phyloP scores from a whole-genome alignment of 2,888 invertebrate genomes.

The Drosophila conformis region DNA sequence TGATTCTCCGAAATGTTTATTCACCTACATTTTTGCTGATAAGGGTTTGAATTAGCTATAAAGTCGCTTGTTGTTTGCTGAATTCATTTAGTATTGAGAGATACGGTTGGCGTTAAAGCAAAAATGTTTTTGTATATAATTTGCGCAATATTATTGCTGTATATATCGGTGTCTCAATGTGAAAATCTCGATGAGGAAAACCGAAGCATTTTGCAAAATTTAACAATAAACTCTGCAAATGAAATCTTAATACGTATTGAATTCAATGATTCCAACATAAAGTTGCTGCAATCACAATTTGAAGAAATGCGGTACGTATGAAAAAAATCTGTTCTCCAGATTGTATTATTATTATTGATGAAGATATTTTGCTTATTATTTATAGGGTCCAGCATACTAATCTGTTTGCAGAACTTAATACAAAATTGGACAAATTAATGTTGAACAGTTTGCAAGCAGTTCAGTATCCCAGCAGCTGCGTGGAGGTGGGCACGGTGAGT shows the following conservation, averaged over 20 bases:
- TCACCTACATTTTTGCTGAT: constrained; percentile 14
- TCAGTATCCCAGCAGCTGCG: constrained; percentile 58
- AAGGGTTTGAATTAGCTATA: constrained; percentile 13
- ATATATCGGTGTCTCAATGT: neutral
- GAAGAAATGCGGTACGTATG: constrained; percentile 29
- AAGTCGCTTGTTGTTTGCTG: neutral
- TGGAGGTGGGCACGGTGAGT: constrained; percentile 49
- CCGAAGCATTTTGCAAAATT: constrained; percentile 5
- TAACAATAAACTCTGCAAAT: constrained; percentile 30
- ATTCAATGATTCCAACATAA: constrained; percentile 13
- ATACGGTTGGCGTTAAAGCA: neutral
- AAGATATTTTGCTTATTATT: neutral
- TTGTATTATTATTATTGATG: neutral
- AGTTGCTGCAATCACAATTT: constrained; percentile 1
- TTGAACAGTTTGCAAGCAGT: neutral
- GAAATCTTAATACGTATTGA: constrained; percentile 25
- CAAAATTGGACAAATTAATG: constrained; percentile 3
- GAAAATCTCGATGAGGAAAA: neutral
- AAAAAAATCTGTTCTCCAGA: neutral
- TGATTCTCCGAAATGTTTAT: neutral
- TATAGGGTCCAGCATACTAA: constrained; percentile 1
- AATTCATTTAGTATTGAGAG: constrained; percentile 13
- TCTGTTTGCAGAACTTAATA: constrained; percentile 1
- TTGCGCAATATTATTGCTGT: constrained; percentile 2
- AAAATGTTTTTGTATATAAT: constrained; percentile 11